Evolutionary conservation across 2,113 vertebrate genomes (phyloP).

Genomic region (Tupaia chinensis): DNA sequence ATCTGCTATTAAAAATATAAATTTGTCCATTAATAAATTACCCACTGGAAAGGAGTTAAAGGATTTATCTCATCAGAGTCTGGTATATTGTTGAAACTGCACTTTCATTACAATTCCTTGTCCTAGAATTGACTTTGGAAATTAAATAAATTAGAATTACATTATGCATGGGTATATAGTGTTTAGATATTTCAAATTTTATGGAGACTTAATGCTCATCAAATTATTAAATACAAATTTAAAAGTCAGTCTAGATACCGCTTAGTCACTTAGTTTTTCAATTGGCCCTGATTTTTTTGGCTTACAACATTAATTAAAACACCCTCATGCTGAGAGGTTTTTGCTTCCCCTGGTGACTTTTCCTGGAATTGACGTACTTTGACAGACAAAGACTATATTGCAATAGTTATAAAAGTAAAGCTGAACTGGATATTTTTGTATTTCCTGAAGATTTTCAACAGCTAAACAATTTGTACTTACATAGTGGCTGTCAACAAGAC

Average conservation of each 20-base stretch:
- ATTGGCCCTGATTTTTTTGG: not conserved
- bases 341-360: conserved; percentile 64
- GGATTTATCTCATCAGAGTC: conserved; percentile 66
- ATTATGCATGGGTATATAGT: conserved; percentile 60
- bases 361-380: conserved; percentile 42
- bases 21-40: conserved; percentile 82
- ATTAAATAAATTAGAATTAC: conserved; percentile 70
- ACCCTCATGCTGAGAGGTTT: conserved; percentile 54
- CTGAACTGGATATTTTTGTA: conserved; percentile 50
- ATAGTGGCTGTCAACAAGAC: not conserved
- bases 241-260: conserved; percentile 48
- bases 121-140: conserved; percentile 69
- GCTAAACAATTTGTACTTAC: conserved; percentile 23
- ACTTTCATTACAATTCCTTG: conserved; percentile 67
- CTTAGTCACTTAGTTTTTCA: conserved; percentile 50
- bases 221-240: conserved; percentile 49
- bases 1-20: conserved; percentile 77
- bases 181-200: conserved; percentile 77
- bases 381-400: not conserved
- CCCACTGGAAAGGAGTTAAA: conserved; percentile 72
- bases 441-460: conserved; percentile 41
- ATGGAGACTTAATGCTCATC: conserved; percentile 20
- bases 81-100: conserved; percentile 59
- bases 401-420: not conserved
- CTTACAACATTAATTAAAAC: conserved; percentile 70